Evolutionary conservation across 2,888 invertebrate species (phyloP), one percentile per base, ranked within the genome.

Genomic region (Hipparchia semele): DNA sequence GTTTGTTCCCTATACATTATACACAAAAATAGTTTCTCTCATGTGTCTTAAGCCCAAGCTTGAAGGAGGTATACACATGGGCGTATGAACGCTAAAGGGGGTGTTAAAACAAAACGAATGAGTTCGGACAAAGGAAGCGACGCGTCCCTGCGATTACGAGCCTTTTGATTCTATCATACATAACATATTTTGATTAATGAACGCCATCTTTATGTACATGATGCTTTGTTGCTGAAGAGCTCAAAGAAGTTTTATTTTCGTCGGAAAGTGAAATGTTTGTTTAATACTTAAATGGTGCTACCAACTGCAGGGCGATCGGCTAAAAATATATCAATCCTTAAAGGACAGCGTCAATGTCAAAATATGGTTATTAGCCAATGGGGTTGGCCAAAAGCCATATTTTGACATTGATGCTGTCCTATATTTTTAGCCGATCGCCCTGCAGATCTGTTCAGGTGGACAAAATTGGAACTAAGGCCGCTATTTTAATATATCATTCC

Each of bases 101-200:
- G 93, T 87, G 93, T 93, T 92, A 91, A 91, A 91, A 93, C 93
- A 93, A 93, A 93, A 93, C 94, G 93, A 87, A 93, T 93, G 93
- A 92, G 87, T 85, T 86, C 81, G 90, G 92, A 93, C 94, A 93
- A 93, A 93, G 92, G 89, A 92, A 91, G 88, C 90, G 86, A 86
- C 87, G 83, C 86, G 88, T 83, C 84, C 81, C 87, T 82, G 84
- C 85, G 85, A 87, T 87, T 84, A 86, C 85, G 83, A 84, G 86
- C 84, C 91, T 91, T 92, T 92, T 90, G 89, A 90, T 88, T 90
- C 89, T 82, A 82, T 85, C 81, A 87, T 87, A 89, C 89, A 88
- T 90, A 91, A 92, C 90, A 88, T 91, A 90, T 91, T 92, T 91
- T 92, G 90, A 93, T 93, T 93, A 92, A 90, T 88, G 90, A 85